phyloP scores from a whole-genome alignment of 2,113 vertebrate genomes.

The Lepus timidus region DNA sequence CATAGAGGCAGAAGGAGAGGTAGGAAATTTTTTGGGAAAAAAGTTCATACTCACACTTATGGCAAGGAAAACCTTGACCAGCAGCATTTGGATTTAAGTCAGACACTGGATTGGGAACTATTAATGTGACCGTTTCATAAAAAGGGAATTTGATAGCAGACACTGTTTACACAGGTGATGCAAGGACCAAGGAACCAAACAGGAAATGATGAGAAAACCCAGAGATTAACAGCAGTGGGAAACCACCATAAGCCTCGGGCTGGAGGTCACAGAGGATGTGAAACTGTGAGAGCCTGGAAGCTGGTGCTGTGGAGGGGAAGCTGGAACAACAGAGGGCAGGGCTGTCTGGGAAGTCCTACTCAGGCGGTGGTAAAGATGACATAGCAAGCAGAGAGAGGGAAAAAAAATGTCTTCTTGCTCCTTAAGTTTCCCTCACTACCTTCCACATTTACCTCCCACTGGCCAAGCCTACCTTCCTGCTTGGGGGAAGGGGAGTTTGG shows the following conservation, averaged over 20 bases:
- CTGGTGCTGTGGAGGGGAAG: background rate
- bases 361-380: rapidly evolving
- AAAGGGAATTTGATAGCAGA: background rate
- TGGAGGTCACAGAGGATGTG: background rate
- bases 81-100: background rate
- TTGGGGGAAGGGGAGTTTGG: background rate
- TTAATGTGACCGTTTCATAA: background rate
- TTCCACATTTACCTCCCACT: background rate
- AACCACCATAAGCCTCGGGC: background rate
- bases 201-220: background rate
- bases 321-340: background rate
- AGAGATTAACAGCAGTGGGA: background rate
- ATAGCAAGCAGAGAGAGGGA: background rate
- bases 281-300: background rate
- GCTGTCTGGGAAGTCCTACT: background rate
- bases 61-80: background rate
- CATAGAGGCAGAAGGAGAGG: background rate
- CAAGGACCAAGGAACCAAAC: background rate
- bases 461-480: background rate
- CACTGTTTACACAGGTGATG: background rate
- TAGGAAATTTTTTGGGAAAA: background rate
- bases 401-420: background rate
- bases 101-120: background rate
- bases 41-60: background rate
- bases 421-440: background rate